phyloP scores from a whole-genome alignment of 37 sponge, comb jelly and placozoan genomes.

The Axinella damicornis region DNA sequence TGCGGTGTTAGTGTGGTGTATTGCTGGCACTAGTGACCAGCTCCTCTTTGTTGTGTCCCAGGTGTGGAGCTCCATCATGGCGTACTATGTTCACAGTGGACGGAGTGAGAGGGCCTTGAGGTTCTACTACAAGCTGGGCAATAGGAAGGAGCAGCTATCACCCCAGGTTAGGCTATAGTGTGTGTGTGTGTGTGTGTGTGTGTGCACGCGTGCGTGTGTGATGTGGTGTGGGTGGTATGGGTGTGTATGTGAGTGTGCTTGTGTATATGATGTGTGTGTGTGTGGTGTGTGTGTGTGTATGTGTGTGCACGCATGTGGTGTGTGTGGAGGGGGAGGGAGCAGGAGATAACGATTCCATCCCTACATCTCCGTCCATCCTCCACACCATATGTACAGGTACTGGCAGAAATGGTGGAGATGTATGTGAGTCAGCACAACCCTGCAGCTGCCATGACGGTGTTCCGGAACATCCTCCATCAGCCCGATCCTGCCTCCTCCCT shows the following conservation, averaged over 20 bases:
- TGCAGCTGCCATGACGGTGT: conserved; percentile 1
- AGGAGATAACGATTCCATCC: too few relatives aligned
- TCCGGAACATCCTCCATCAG: not conserved
- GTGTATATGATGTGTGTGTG: too few relatives aligned
- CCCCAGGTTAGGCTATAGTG: not conserved
- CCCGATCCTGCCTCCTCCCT: not conserved
- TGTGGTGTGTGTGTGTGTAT: too few relatives aligned
- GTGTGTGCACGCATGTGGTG: too few relatives aligned
- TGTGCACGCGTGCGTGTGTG: too few relatives aligned
- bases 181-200: too few relatives aligned
- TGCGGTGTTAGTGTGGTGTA: too few relatives aligned
- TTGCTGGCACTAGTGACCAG: too few relatives aligned
- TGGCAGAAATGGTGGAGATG: not conserved
- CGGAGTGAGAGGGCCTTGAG: conserved; percentile 3
- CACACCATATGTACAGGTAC: not conserved
- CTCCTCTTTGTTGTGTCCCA: not conserved
- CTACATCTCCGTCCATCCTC: not conserved
- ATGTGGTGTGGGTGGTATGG: too few relatives aligned
- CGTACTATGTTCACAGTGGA: conserved; percentile 4
- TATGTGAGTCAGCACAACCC: not conserved
- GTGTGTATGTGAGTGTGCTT: too few relatives aligned
- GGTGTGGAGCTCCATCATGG: conserved; percentile 30
- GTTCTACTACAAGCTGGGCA: conserved; percentile 3
- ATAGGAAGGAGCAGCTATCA: conserved; percentile 8
- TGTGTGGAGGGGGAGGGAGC: too few relatives aligned